These are phyloP conservation scores for Agriopis leucophaearia DNA, from an alignment of 2,888 invertebrate species.

Conservation along the genomic window DNA sequence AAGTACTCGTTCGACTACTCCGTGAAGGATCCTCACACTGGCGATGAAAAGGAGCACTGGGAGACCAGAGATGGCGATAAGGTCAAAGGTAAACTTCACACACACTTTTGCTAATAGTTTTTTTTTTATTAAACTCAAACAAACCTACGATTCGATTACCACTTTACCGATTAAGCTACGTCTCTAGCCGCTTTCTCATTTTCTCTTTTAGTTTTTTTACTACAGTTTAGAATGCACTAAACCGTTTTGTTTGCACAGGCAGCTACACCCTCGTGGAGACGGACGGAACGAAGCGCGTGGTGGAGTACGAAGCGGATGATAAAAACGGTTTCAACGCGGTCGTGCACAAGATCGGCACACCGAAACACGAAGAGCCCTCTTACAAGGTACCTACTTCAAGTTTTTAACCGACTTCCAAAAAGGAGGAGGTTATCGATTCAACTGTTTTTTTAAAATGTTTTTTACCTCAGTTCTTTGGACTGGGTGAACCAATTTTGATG, in stretches of 20 bases:
- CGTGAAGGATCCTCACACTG: slow-evolving; percentile 87
- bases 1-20: slow-evolving; percentile 87
- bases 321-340: slow-evolving; percentile 87
- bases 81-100: slow-evolving; percentile 78
- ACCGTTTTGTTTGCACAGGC: slow-evolving; percentile 60
- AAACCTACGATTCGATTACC: no score
- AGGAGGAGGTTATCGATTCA: no score
- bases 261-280: slow-evolving; percentile 86
- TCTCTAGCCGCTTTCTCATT: no score
- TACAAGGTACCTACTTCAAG: slow-evolving; percentile 9
- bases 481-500: no score
- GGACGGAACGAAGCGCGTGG: slow-evolving; percentile 86
- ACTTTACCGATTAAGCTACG: no score
- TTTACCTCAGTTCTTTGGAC: no score
- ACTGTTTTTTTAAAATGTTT: no score
- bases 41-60: slow-evolving; percentile 86
- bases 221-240: no score
- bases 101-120: no score
- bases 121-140: no score
- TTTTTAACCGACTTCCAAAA: no score
- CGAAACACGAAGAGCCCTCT: slow-evolving; percentile 63
- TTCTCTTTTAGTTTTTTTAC: no score
- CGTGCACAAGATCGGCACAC: slow-evolving; percentile 84
- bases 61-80: slow-evolving; percentile 88
- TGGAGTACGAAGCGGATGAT: slow-evolving; percentile 87